These are phyloP conservation scores for Malurus melanocephalus DNA, from an alignment of 2,113 vertebrate genomes.

Conservation along the genomic window DNA sequence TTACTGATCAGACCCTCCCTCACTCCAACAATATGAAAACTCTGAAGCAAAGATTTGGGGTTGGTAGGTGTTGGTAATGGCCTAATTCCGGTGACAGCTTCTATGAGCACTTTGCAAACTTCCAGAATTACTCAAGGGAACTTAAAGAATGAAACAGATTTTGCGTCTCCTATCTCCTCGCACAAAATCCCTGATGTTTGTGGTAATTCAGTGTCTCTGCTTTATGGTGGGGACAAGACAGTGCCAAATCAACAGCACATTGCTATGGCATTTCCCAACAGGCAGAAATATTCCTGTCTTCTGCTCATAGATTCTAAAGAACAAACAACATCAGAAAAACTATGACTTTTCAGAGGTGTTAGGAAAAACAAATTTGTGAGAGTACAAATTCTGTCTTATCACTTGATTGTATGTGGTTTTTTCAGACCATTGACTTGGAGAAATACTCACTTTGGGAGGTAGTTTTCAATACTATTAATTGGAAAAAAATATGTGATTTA, in stretches of 20 bases:
- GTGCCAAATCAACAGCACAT: background rate
- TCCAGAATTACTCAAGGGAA: background rate
- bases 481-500: background rate
- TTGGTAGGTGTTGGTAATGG: rapidly evolving
- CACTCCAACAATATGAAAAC: background rate
- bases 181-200: background rate
- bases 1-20: background rate
- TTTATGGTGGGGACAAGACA: background rate
- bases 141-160: background rate
- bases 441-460: background rate
- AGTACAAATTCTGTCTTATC: background rate
- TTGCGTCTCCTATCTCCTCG: background rate
- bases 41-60: background rate
- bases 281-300: background rate
- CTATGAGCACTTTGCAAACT: background rate
- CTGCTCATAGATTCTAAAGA: background rate
- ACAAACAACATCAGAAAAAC: background rate
- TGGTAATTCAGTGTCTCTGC: background rate
- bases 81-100: background rate
- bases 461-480: background rate
- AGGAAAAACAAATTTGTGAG: background rate
- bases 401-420: background rate
- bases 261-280: background rate
- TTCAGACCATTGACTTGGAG: background rate
- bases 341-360: rapidly evolving